Base-by-base conservation (phyloP, 2,888 invertebrate genomes). In the Sesia bembeciformis region DNA sequence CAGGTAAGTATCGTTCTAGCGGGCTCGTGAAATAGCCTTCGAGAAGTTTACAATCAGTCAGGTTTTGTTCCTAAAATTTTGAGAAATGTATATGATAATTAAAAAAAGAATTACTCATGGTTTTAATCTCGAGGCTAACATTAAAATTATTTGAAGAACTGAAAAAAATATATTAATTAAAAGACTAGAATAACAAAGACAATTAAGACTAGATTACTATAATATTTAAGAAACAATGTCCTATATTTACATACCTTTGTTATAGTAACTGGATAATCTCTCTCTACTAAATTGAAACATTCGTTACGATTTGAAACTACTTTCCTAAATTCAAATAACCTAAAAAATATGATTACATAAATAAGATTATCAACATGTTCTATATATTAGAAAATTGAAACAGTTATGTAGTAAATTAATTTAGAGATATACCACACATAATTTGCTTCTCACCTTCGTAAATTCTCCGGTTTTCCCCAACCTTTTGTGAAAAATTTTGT, bases 401-500 rank as follows among this genome's bases (percentile, higher is more conserved):
- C 23, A 23, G 23, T 1, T 23, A 23, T 23, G 23, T 23, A 23
- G 23, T 23, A 23, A 23, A 23, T 23, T 23, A 23, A 23, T 23
- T 23, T 23, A 23, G 2, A 23, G 23, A 23, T 23, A 23, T 23
- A 23, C 40, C 23, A 23, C 23, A 23, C 23, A 23, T 23, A 23
- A 56, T 54, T 6, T 53, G 5, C 39, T 53, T 54, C 66, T 74
- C 70, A 95, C 97, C 94, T 94, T 84, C 94, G 93, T 56, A 99
- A 90, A 80, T 96, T 95, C 69, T 97, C 96, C 39, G 98, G 97
- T 74, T 95, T 94, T 4, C 98, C 98, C 98, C 98, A 99, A 68
- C 98, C 98, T 90, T 97, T 96, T 1, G 95, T 96, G 75, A 98
- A 99, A 81, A 98, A 97, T 81, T 95, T 96, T 1, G 96, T 95